phyloP scores from a whole-genome alignment of 1,140 invertebrate genomes.

The Cydia fagiglandana region DNA sequence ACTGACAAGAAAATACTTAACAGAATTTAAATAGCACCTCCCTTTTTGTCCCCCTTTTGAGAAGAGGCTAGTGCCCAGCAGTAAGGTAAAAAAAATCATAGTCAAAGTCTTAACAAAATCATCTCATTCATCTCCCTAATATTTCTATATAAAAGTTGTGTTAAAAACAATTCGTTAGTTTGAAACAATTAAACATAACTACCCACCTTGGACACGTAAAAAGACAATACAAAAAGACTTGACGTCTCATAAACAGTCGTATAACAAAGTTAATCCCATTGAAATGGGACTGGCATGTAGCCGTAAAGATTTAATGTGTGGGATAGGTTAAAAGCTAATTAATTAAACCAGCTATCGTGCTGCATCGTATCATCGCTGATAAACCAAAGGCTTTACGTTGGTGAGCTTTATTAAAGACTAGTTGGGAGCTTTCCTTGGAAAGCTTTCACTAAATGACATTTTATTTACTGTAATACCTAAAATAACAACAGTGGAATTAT shows the following conservation, averaged over 20 bases:
- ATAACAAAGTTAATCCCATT: constrained; percentile 24
- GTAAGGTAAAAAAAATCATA: no score
- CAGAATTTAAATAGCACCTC: no score
- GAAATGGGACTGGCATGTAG: constrained; percentile 15
- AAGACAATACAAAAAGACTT: constrained; percentile 5
- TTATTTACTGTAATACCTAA: neutral
- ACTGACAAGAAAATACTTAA: no score
- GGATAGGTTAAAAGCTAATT: constrained; percentile 63
- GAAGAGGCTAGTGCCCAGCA: no score
- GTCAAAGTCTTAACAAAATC: no score
- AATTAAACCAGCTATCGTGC: constrained; percentile 59
- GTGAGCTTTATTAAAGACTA: constrained; percentile 22
- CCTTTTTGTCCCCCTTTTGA: no score
- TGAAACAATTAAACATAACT: neutral
- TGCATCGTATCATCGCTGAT: constrained; percentile 23
- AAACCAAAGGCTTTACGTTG: constrained; percentile 22
- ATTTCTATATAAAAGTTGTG: no score
- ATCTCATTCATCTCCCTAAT: no score
- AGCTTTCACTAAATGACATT: neutral
- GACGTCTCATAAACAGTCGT: constrained; percentile 13
- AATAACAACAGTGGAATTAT: no score
- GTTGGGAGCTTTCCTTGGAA: neutral
- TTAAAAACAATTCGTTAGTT: neutral
- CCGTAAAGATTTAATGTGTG: constrained; percentile 71
- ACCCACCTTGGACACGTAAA: neutral